Conservation (phyloP, 2,888 invertebrate species). For the Schizotus pectinicornis region DNA sequence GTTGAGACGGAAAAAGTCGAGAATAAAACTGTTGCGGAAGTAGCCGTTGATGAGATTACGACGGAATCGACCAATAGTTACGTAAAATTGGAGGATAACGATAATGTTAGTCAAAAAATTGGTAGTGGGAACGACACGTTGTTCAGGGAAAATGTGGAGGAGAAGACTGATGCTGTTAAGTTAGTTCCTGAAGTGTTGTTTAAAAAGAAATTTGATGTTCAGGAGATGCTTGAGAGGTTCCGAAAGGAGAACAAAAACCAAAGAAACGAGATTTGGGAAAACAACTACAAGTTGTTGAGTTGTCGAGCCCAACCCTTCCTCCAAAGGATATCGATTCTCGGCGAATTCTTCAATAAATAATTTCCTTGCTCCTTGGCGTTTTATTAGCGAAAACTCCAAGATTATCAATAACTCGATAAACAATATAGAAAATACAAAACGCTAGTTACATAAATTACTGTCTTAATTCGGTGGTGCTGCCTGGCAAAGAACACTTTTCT, state of each 20-base stretch:
- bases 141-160: slow-evolving; percentile 30
- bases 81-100: slow-evolving; percentile 52
- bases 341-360: slow-evolving; percentile 69
- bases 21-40: slow-evolving; percentile 49
- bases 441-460: background rate
- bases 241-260: slow-evolving; percentile 67
- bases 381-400: no score
- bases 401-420: background rate
- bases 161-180: slow-evolving; percentile 25
- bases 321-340: slow-evolving; percentile 77
- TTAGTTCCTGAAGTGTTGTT: slow-evolving; percentile 47
- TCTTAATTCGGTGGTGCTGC: slow-evolving; percentile 46
- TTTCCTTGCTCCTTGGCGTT: background rate
- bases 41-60: slow-evolving; percentile 36
- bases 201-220: slow-evolving; percentile 72
- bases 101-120: slow-evolving; percentile 52
- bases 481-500: slow-evolving; percentile 56
- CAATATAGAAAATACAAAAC: slow-evolving; percentile 1
- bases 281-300: slow-evolving; percentile 72
- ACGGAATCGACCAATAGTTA: slow-evolving; percentile 42
- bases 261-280: slow-evolving; percentile 65
- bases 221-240: slow-evolving; percentile 73
- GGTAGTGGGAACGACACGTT: slow-evolving; percentile 38
- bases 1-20: slow-evolving; percentile 40
- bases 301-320: slow-evolving; percentile 84